Conservation (phyloP, 2,888 invertebrate genomes). For the Leptopilina syphax region DNA sequence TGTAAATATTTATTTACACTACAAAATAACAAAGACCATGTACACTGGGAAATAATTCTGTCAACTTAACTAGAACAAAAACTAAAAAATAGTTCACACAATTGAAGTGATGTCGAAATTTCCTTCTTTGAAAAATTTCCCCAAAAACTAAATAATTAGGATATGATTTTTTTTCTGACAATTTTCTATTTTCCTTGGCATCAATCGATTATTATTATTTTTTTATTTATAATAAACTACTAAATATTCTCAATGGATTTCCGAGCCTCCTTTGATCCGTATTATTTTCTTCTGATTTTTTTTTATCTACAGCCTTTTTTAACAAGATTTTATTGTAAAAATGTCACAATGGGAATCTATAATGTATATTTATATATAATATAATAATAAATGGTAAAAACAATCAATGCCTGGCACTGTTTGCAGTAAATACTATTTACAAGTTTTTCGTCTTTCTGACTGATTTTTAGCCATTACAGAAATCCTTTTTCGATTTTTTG, state of each 20-base stretch:
- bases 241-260: constrained; percentile 22
- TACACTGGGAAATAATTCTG: constrained; percentile 52
- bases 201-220: constrained; percentile 13
- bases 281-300: not conserved
- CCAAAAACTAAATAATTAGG: not conserved
- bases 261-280: constrained; percentile 13
- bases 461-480: constrained; percentile 33
- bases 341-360: constrained; percentile 26
- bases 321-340: constrained; percentile 25
- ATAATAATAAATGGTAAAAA: constrained; percentile 44
- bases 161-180: constrained; percentile 19
- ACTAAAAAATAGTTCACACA: constrained; percentile 21
- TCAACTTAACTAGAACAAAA: constrained; percentile 42
- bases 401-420: constrained; percentile 64
- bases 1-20: constrained; percentile 76
- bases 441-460: constrained; percentile 58
- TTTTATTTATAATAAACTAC: too few species aligned
- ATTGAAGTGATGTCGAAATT: constrained; percentile 37
- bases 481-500: not conserved
- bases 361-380: not conserved
- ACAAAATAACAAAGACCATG: constrained; percentile 69
- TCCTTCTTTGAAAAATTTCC: constrained; percentile 17
- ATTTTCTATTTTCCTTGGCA: constrained; percentile 7
- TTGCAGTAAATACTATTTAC: constrained; percentile 66
- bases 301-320: constrained; percentile 31